A percentile compares a stretch with the other conserved stretches of the same genome.
These are phyloP conservation scores for Drosophila pseudoobscura DNA, from an alignment of 1,140 invertebrate species.

Conservation along the genomic window DNA sequence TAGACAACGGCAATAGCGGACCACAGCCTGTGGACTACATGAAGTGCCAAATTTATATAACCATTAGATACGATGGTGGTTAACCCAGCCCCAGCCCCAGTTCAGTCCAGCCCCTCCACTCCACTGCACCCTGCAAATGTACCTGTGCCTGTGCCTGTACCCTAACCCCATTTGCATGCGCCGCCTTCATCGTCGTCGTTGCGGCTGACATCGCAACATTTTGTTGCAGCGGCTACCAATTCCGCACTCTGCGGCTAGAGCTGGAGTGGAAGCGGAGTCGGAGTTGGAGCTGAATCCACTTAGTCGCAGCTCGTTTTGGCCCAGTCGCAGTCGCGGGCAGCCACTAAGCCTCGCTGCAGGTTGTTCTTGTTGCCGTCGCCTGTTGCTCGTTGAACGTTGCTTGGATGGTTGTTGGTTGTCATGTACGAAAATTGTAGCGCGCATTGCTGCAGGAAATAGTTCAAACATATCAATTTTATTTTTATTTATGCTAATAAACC, in stretches of 20 bases:
- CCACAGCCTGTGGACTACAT: slow-evolving; percentile 42
- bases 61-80: slow-evolving; percentile 68
- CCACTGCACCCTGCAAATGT: slow-evolving; percentile 8
- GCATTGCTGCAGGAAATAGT: slow-evolving; percentile 81
- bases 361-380: slow-evolving; percentile 70
- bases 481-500: slow-evolving; percentile 81
- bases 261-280: slow-evolving; percentile 12
- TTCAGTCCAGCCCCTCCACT: not conserved
- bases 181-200: slow-evolving; percentile 33
- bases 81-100: slow-evolving; percentile 16
- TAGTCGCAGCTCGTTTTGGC: slow-evolving; percentile 57
- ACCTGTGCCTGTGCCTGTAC: slow-evolving; percentile 24
- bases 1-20: slow-evolving; percentile 35
- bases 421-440: slow-evolving; percentile 81
- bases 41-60: slow-evolving; percentile 75
- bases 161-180: slow-evolving; percentile 77
- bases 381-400: slow-evolving; percentile 12
- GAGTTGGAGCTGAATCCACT: slow-evolving; percentile 43
- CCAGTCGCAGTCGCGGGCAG: slow-evolving; percentile 51
- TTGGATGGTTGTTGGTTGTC: slow-evolving; percentile 70
- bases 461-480: slow-evolving; percentile 82
- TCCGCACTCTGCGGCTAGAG: slow-evolving; percentile 57
- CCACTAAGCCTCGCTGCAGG: slow-evolving; percentile 59
- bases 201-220: slow-evolving; percentile 74
- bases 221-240: slow-evolving; percentile 76